Evolutionary conservation across 2,113 vertebrate species (phyloP).

Genomic region (Tympanuchus pallidicinctus): DNA sequence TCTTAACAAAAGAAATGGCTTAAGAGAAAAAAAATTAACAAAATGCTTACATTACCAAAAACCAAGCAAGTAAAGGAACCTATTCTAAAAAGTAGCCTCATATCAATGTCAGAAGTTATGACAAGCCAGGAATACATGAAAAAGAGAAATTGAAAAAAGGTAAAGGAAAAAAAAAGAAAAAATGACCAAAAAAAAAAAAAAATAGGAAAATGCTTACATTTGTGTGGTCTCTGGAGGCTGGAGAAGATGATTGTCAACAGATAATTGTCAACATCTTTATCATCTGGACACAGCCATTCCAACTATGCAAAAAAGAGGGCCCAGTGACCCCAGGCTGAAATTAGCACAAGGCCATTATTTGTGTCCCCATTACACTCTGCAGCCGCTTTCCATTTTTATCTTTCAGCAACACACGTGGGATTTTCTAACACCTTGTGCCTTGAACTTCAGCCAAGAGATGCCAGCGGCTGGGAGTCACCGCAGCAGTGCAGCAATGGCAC

Average conservation of each 20-base stretch:
- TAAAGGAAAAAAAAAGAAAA: background rate
- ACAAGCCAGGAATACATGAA: conserved; percentile 26
- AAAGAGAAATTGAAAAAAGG: background rate
- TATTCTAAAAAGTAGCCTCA: conserved; percentile 17
- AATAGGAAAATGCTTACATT: conserved; percentile 39
- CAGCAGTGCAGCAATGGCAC: background rate
- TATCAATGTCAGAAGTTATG: conserved; percentile 19
- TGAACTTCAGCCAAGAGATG: background rate
- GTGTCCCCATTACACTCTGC: background rate
- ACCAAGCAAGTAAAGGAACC: conserved; percentile 20
- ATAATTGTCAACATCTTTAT: conserved; percentile 57
- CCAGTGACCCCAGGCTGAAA: conserved; percentile 28
- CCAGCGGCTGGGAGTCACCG: fast-evolving
- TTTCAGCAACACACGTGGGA: background rate
- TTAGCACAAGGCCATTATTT: conserved; percentile 21
- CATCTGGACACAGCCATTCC: conserved; percentile 49
- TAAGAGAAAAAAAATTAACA: conserved; percentile 1
- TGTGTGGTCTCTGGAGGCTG: conserved; percentile 35
- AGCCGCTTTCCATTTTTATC: conserved; percentile 39
- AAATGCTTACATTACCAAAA: conserved; percentile 21
- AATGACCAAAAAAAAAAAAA: background rate
- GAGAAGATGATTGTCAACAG: conserved; percentile 43
- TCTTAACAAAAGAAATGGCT: background rate
- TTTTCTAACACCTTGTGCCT: conserved; percentile 25
- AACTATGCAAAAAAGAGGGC: conserved; percentile 18